phyloP scores from a whole-genome alignment of 2,113 vertebrate genomes.

The Ifrita kowaldi region DNA sequence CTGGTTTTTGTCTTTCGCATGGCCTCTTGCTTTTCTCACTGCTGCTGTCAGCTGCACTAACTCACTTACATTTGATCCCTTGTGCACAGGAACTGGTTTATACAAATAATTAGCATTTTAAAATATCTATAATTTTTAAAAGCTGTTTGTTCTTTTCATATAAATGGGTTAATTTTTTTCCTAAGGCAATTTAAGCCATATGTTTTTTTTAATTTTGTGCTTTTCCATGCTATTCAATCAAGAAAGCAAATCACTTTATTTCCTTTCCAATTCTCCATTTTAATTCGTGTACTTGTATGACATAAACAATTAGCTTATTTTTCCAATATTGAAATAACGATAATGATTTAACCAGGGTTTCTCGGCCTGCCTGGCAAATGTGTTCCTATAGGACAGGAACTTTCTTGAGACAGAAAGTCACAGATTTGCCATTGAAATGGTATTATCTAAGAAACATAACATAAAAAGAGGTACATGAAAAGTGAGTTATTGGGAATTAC shows the following conservation, averaged over 20 bases:
- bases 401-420: neutral
- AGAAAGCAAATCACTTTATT: neutral
- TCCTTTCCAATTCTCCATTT: neutral
- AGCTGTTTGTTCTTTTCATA: neutral
- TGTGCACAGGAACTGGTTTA: neutral
- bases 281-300: neutral
- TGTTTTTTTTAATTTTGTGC: neutral
- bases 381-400: neutral
- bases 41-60: neutral
- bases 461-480: neutral
- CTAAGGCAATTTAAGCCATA: neutral
- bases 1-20: neutral
- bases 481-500: neutral
- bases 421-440: neutral
- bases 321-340: neutral
- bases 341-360: neutral
- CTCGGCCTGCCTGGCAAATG: neutral
- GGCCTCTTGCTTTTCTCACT: neutral
- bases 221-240: neutral
- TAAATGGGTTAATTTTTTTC: neutral
- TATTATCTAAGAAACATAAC: neutral
- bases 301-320: neutral
- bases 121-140: neutral
- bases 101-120: neutral
- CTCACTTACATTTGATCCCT: neutral